Evolutionary conservation across 2,888 invertebrate species (phyloP), one percentile per base, ranked within the genome.

Genomic region (Eurytoma californica): DNA sequence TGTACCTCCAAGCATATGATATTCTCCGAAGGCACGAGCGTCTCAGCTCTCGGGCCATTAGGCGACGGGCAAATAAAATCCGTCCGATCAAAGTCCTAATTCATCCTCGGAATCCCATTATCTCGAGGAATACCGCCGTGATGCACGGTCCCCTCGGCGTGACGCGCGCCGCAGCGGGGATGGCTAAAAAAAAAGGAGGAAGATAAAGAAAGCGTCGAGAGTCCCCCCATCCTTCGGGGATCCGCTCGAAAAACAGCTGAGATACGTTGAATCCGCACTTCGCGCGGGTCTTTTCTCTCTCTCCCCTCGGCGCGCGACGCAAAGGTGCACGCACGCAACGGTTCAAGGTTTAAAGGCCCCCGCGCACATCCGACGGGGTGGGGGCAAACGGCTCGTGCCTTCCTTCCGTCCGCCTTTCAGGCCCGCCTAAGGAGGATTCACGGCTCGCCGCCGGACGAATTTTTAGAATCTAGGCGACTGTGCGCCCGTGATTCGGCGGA

Each of bases 351-450:
- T 84, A 84, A 84, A 85, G 83, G 85, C 85, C 85, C 60, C 49
- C 16, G 61, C 51, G 24, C 39, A 13, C 1, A 18, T 24, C 18
- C 16, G 9, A 18, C 9, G 58, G 61, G 3, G 39, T 9, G 65
- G 68, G 20, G 60, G 24, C 39, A 88, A 87, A 87, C 86, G 86
- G 87, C 87, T 86, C 87, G 87, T 88, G 87, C 87, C 70, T 24
- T 58, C 58, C 85, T 85, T 85, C 70, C 72, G 81, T 70, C 53
- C 28, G 55, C 30, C 77, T 51, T 66, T 60, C 74, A 85, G 61
- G 61, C 20, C 16, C 30, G 16, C 18, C 7, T 39, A 39, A 30
- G 39, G 39, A 39, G 39, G 39, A 39, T 9, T 39, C 47, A 3
- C 13, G 30, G 3, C 60, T 28, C 49, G n/a, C 60, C 14, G 30